Conservation (phyloP, 1,140 invertebrate genomes). For the Bradynema listronoti region DNA sequence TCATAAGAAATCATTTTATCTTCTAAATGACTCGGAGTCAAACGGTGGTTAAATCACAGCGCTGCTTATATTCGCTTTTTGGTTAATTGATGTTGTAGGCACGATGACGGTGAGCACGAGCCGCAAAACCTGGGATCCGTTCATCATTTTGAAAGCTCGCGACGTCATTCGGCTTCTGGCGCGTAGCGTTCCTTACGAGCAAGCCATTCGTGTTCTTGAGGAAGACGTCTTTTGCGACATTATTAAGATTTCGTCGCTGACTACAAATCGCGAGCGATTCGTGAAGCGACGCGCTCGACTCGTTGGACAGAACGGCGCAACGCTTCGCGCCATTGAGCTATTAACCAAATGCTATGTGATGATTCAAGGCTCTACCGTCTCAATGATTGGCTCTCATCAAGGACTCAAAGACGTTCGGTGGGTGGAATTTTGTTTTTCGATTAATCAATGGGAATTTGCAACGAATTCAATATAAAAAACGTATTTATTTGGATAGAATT, state of each 20-base stretch:
- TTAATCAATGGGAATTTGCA: no score
- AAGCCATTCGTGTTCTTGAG: conserved; percentile 66
- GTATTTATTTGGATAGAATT: no score
- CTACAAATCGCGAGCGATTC: conserved; percentile 82
- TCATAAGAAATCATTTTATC: no score
- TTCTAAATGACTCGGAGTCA: no score
- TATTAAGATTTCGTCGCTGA: conserved; percentile 86
- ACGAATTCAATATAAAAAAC: no score
- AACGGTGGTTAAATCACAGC: no score
- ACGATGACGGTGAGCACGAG: conserved; percentile 90
- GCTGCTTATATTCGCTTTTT: no score
- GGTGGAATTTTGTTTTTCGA: conserved; percentile 6
- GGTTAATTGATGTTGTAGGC: no score
- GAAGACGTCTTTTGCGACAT: conserved; percentile 90
- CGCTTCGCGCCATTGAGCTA: conserved; percentile 90
- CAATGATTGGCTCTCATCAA: conserved; percentile 86
- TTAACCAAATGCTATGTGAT: conserved; percentile 90
- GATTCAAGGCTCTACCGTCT: conserved; percentile 79
- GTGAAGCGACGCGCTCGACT: conserved; percentile 85
- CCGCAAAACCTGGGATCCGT: conserved; percentile 96
- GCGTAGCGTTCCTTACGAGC: conserved; percentile 90
- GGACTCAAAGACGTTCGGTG: conserved; percentile 74
- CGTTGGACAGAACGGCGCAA: conserved; percentile 92
- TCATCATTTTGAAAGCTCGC: conserved; percentile 88
- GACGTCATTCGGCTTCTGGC: conserved; percentile 91